These are phyloP conservation scores for Sitta europaea DNA, from an alignment of 2,113 vertebrate species.

Conservation along the genomic window DNA sequence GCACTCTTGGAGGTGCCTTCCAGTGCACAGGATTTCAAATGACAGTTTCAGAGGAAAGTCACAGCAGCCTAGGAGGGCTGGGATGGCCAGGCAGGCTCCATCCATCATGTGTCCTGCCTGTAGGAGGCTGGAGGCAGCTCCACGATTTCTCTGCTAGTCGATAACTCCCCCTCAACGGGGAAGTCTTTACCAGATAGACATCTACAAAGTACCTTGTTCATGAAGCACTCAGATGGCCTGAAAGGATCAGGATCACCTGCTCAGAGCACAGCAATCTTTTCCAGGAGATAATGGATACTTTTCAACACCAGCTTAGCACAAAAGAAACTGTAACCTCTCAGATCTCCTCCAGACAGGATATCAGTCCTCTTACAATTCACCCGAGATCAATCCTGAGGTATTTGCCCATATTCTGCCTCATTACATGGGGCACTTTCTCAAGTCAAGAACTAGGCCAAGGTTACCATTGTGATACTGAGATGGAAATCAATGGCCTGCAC, in stretches of 20 bases:
- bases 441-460: background rate
- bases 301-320: background rate
- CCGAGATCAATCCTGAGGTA: fast-evolving
- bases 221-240: background rate
- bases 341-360: background rate
- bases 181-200: background rate
- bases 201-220: background rate
- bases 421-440: background rate
- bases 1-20: background rate
- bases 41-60: too few relatives aligned
- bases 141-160: background rate
- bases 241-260: background rate
- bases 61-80: background rate
- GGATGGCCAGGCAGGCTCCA: background rate
- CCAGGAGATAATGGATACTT: background rate
- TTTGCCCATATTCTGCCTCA: background rate
- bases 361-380: background rate
- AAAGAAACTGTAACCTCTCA: background rate
- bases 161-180: background rate
- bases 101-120: background rate
- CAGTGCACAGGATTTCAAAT: background rate
- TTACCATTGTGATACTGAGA: background rate
- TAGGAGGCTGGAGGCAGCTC: background rate
- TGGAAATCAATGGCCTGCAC: background rate
- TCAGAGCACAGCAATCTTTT: background rate